Base-by-base conservation (phyloP, 2,113 vertebrate genomes). In the Zootoca vivipara region DNA sequence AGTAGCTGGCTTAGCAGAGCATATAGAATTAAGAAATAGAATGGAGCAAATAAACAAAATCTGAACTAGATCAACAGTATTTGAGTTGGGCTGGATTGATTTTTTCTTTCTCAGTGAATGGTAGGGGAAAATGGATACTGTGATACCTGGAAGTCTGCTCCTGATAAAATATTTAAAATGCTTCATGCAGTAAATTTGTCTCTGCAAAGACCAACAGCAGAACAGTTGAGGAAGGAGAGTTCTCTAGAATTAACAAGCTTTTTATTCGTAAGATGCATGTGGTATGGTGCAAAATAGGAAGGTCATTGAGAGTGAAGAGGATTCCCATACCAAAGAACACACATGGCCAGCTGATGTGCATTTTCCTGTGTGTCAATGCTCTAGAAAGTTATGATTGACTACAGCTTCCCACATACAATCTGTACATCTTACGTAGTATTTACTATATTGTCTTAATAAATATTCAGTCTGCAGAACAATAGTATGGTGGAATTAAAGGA, bases 51-150 rank as follows among this genome's bases (percentile, higher is more conserved):
- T 13, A 18, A 42, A 79, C 1, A 86, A 12, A 33, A 85, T 22
- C 26, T 86, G n/a, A 82, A 81, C 35, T 70, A 28, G 18, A 22
- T 65, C 85, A 90, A 58, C 2, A 87, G 2, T 52, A 9, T 79
- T 80, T 30, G 90, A 64, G 58, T 87, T 92, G 90, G 87, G 88
- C 78, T 93, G 90, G 77, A 73, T 85, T 64, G 1, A 78, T 33
- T 62, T 80, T 24, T 28, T n/a, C 35, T 12, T 9, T 86, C 10
- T 85, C 84, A 70, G 84, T 79, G 85, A 58, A 83, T 2, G 22
- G 18, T 64, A 87, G 52, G 40, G 2, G 46, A 3, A 40, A 22
- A 89, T 87, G 91, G 78, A 0, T 4, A 33, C 2, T 33, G 13
- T 67, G 22, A 65, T 16, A 77, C 15, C 30, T 79, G 30, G 38